A percentile compares a stretch with the other conserved stretches of the same genome.
Evolutionary conservation across 2,113 vertebrate species (phyloP).

Genomic region (Atractosteus spatula): DNA sequence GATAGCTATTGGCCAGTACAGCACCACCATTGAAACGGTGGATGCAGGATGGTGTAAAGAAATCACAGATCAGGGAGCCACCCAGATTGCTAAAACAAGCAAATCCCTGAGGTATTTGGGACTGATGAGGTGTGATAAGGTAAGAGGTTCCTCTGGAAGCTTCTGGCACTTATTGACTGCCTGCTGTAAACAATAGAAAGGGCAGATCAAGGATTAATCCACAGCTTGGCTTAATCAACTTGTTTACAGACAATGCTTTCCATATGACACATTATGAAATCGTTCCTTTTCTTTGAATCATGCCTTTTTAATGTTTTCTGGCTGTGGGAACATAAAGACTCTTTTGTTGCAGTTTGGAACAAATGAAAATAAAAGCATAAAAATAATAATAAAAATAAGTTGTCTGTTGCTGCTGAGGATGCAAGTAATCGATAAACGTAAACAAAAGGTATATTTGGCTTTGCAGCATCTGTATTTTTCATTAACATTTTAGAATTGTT

Average conservation of each 20-base stretch:
- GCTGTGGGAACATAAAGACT: too few relatives aligned
- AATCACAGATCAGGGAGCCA: slow-evolving; percentile 95
- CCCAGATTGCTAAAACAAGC: slow-evolving; percentile 93
- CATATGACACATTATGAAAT: not conserved
- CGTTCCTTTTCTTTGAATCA: not conserved
- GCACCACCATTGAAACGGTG: slow-evolving; percentile 94
- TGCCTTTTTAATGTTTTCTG: too few relatives aligned
- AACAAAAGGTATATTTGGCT: too few relatives aligned
- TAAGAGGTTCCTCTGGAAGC: slow-evolving; percentile 50
- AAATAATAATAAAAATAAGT: too few relatives aligned
- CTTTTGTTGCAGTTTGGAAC: too few relatives aligned
- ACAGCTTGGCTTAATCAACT: not conserved
- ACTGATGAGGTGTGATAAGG: slow-evolving; percentile 98
- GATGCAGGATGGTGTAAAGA: slow-evolving; percentile 98
- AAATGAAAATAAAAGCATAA: too few relatives aligned
- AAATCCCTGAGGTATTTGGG: slow-evolving; percentile 94
- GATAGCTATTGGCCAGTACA: slow-evolving; percentile 93
- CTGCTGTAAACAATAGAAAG: slow-evolving; percentile 3
- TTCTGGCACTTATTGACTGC: slow-evolving; percentile 2
- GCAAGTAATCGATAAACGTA: too few relatives aligned
- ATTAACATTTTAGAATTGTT: not conserved
- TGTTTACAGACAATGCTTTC: slow-evolving; percentile 6
- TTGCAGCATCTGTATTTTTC: not conserved
- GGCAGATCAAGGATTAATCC: slow-evolving; percentile 10
- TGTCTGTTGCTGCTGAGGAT: too few relatives aligned